Evolutionary conservation across 2,888 invertebrate species (phyloP).

Genomic region (Polydrusus cervinus): DNA sequence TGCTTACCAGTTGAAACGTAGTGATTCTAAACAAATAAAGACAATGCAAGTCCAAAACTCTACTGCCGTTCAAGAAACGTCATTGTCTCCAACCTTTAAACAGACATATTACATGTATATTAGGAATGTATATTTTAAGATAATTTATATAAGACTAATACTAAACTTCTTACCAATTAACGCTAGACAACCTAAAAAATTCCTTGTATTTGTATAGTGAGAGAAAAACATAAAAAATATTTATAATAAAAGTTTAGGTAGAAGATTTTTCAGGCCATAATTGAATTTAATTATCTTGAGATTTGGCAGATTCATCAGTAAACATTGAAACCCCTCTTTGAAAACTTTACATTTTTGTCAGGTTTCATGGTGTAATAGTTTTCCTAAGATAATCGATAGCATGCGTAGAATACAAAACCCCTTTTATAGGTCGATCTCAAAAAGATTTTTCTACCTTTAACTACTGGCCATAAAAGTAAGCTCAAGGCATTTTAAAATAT

Average conservation of each 20-base stretch:
- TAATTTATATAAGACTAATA: too few relatives aligned
- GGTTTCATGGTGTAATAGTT: slow-evolving; percentile 55
- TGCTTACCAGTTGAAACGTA: too few relatives aligned
- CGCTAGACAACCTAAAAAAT: too few relatives aligned
- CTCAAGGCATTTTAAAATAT: slow-evolving; percentile 46
- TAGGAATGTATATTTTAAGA: too few relatives aligned
- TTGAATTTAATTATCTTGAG: slow-evolving; percentile 53
- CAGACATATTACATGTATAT: too few relatives aligned
- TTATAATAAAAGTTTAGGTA: slow-evolving; percentile 5
- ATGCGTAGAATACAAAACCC: slow-evolving; percentile 53
- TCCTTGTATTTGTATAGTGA: too few relatives aligned
- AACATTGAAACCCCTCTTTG: slow-evolving; percentile 48
- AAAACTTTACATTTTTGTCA: slow-evolving; percentile 54
- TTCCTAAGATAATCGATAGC: slow-evolving; percentile 55
- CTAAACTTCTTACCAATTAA: too few relatives aligned
- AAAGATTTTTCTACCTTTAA: slow-evolving; percentile 54
- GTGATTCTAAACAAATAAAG: too few relatives aligned
- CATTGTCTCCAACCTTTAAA: too few relatives aligned
- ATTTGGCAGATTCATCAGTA: slow-evolving; percentile 54
- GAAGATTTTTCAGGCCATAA: slow-evolving; percentile 35
- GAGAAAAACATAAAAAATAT: too few relatives aligned
- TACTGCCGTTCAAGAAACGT: too few relatives aligned
- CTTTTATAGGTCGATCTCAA: slow-evolving; percentile 52
- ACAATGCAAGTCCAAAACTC: too few relatives aligned
- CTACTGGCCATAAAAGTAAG: slow-evolving; percentile 44